phyloP scores from a whole-genome alignment of 2,888 invertebrate species.

The Aporophyla lueneburgensis region DNA sequence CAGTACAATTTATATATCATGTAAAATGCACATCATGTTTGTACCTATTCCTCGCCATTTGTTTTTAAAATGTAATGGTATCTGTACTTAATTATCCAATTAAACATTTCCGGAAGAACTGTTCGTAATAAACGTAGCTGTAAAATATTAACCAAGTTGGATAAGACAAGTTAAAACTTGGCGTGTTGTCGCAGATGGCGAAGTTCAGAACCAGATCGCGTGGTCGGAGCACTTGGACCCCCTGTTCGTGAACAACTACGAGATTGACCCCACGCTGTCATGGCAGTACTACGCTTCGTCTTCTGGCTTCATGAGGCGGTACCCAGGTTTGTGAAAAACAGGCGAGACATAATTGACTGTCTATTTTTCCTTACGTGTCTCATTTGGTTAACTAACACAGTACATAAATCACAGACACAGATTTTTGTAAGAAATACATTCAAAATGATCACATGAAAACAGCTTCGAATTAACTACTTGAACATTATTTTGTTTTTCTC shows the following conservation, averaged over 20 bases:
- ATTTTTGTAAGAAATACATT: neutral
- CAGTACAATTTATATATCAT: neutral
- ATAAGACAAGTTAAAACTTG: constrained; percentile 28
- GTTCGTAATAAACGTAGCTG: constrained; percentile 32
- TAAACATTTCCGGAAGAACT: constrained; percentile 32
- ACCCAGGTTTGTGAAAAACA: constrained; percentile 92
- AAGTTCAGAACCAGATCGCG: constrained; percentile 96
- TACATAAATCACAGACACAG: constrained; percentile 2
- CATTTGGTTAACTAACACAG: neutral
- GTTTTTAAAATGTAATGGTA: neutral
- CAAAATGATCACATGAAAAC: neutral
- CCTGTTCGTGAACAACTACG: constrained; percentile 97
- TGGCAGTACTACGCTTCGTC: constrained; percentile 99
- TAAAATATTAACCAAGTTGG: constrained; percentile 37
- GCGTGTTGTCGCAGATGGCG: constrained; percentile 90
- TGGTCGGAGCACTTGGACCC: constrained; percentile 98
- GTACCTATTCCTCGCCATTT: neutral
- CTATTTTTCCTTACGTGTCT: neutral
- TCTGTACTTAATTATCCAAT: constrained; percentile 8
- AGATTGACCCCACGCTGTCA: constrained; percentile 97
- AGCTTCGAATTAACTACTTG: neutral
- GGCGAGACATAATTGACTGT: neutral
- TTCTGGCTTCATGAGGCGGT: constrained; percentile 98
- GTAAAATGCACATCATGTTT: neutral
- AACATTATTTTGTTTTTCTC: neutral